These are phyloP conservation scores for Aethes cnicana DNA, from an alignment of 2,888 invertebrate genomes.

Conservation along the genomic window DNA sequence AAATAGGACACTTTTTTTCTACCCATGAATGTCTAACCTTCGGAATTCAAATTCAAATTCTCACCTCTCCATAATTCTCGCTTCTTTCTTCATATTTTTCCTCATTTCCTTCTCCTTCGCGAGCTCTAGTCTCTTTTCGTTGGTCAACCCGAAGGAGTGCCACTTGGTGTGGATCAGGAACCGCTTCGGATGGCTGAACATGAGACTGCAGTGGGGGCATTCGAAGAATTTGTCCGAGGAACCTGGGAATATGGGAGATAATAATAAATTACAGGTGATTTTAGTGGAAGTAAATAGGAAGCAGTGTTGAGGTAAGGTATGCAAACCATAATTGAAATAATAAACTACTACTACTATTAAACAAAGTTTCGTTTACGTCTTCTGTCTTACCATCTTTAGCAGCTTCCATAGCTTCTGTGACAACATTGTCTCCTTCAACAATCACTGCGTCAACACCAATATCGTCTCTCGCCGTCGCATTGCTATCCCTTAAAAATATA, in stretches of 20 bases:
- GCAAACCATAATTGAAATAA: too few species aligned
- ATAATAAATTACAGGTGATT: too few species aligned
- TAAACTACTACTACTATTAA: too few species aligned
- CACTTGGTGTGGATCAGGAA: constrained; percentile 71
- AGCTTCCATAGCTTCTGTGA: constrained; percentile 48
- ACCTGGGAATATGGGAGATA: constrained; percentile 14
- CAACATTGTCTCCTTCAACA: constrained; percentile 51
- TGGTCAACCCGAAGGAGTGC: constrained; percentile 66
- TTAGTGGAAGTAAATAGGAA: too few species aligned
- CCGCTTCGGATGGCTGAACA: constrained; percentile 64
- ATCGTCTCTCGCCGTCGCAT: constrained; percentile 48
- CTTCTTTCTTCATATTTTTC: constrained; percentile 38
- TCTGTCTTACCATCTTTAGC: constrained; percentile 54
- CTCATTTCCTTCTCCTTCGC: constrained; percentile 47
- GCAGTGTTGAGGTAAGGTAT: too few species aligned
- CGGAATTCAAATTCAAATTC: too few species aligned
- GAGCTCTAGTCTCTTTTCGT: constrained; percentile 50
- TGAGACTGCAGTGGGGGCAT: constrained; percentile 60
- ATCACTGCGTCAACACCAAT: constrained; percentile 39
- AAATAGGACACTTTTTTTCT: too few species aligned
- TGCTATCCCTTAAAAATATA: constrained; percentile 56
- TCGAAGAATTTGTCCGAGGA: constrained; percentile 48
- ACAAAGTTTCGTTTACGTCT: too few species aligned
- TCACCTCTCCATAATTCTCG: constrained; percentile 45
- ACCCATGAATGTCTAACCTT: too few species aligned